Base-by-base conservation (phyloP, 2,797 vertebrate species). In the Enteromius mattozi region DNA sequence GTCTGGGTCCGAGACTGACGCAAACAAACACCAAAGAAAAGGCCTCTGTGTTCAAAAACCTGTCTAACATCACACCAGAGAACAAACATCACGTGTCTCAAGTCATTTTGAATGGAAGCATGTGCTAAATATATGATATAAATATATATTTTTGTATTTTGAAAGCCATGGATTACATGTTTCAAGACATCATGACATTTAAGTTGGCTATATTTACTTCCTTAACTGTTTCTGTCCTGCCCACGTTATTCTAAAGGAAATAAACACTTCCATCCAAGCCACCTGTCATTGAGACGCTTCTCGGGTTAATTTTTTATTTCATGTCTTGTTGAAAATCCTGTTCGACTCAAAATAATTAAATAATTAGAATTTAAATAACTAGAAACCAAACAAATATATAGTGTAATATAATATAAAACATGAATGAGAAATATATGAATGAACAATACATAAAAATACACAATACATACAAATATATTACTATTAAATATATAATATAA, bases 1-100 rank as follows among this genome's bases (percentile, higher is more conserved):
- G 84, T 59, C 79, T 59, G 72, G 47, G 16, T 24, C 56, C 21
- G 42, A 66, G 63, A 51, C 78, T 35, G 71, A 65, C 42, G 69
- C 70, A 74, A 35, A 63, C 69, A 75, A n/a, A 65, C 59, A 51
- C 7, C 4, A 49, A 6, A 74, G 56, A 72, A 72, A 71, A 49
- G 56, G 40, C 24, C 27, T 72, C 24, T 61, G 51, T 81, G 51
- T 45, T 33, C 19, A n/a, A 61, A 33, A 72, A 14, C 35, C 37
- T 33, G 24, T 1, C 9, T 35, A 47, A 59, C 16, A 40, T 16
- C 16, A 19, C n/a, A 12, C 17, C 30, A 19, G 24, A 24, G 68
- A 61, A 45, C 42, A 80, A 80, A 17, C 63, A 54, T 21, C 30
- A 51, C 4, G 16, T 14, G 80, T 71, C 68, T 81, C 51, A n/a